These are phyloP conservation scores for Sarcophaga peregrina DNA, from an alignment of 1,140 invertebrate species.

Conservation along the genomic window DNA sequence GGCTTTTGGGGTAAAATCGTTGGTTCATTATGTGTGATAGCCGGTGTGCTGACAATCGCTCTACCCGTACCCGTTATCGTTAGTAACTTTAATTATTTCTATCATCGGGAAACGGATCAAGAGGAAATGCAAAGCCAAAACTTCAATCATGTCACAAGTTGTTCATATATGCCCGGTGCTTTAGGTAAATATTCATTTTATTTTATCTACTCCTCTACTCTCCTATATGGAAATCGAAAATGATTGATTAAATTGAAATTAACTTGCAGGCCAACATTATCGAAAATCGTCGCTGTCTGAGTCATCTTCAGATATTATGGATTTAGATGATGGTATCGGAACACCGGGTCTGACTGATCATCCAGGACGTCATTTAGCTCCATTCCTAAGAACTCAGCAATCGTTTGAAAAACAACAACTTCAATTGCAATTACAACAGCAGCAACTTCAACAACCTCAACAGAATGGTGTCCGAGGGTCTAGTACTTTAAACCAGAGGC, in stretches of 20 bases:
- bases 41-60: slow-evolving; percentile 98
- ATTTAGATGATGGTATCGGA: slow-evolving; percentile 89
- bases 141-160: slow-evolving; percentile 96
- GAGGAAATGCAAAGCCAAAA: slow-evolving; percentile 98
- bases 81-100: slow-evolving; percentile 99
- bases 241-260: not conserved
- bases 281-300: slow-evolving; percentile 91
- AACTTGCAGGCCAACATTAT: slow-evolving; percentile 80
- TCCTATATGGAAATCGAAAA: too few species aligned
- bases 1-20: slow-evolving; percentile 99
- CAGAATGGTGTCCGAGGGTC: slow-evolving; percentile 73
- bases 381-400: slow-evolving; percentile 66
- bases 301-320: slow-evolving; percentile 94
- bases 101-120: slow-evolving; percentile 98
- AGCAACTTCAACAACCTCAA: slow-evolving; percentile 38
- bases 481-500: slow-evolving; percentile 85
- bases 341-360: slow-evolving; percentile 73
- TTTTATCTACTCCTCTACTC: not conserved
- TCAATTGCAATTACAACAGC: slow-evolving; percentile 65
- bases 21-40: slow-evolving; percentile 98
- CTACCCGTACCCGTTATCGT: slow-evolving; percentile 99
- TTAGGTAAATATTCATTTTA: slow-evolving; percentile 72
- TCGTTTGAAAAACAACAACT: slow-evolving; percentile 64
- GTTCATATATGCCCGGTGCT: slow-evolving; percentile 93
- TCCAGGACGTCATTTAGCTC: slow-evolving; percentile 65